Conservation (phyloP, 2,888 invertebrate genomes). For the Temnothorax ravouxi region DNA sequence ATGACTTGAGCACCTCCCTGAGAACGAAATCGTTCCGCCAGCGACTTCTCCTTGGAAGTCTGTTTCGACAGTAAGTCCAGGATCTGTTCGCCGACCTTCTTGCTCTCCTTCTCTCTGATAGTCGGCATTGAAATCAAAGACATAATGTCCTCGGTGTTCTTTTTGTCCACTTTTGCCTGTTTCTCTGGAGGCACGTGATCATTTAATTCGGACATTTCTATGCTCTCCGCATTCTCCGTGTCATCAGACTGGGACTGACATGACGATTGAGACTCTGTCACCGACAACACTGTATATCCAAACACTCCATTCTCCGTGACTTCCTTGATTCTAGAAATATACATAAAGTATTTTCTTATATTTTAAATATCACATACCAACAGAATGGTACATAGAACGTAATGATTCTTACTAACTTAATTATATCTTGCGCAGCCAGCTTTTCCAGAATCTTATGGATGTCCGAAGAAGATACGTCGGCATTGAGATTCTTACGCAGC, state of each 20-base stretch:
- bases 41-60: slow-evolving; percentile 97
- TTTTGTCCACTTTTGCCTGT: slow-evolving; percentile 81
- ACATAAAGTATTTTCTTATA: background rate
- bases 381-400: slow-evolving; percentile 6
- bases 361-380: background rate
- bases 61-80: slow-evolving; percentile 97
- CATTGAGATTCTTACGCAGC: slow-evolving; percentile 87
- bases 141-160: slow-evolving; percentile 88
- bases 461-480: slow-evolving; percentile 88
- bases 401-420: slow-evolving; percentile 86
- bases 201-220: slow-evolving; percentile 80
- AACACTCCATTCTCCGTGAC: slow-evolving; percentile 84
- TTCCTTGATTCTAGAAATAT: slow-evolving; percentile 81
- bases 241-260: slow-evolving; percentile 77
- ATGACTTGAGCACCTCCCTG: slow-evolving; percentile 97
- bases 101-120: slow-evolving; percentile 97
- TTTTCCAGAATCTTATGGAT: slow-evolving; percentile 92
- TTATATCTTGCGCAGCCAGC: slow-evolving; percentile 92
- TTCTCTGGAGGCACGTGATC: slow-evolving; percentile 81
- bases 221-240: slow-evolving; percentile 79
- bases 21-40: slow-evolving; percentile 98
- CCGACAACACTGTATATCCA: slow-evolving; percentile 83
- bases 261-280: slow-evolving; percentile 79
- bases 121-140: slow-evolving; percentile 96
- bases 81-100: slow-evolving; percentile 98